Conservation (phyloP, 2,888 invertebrate genomes). For the Papilio protenor region DNA sequence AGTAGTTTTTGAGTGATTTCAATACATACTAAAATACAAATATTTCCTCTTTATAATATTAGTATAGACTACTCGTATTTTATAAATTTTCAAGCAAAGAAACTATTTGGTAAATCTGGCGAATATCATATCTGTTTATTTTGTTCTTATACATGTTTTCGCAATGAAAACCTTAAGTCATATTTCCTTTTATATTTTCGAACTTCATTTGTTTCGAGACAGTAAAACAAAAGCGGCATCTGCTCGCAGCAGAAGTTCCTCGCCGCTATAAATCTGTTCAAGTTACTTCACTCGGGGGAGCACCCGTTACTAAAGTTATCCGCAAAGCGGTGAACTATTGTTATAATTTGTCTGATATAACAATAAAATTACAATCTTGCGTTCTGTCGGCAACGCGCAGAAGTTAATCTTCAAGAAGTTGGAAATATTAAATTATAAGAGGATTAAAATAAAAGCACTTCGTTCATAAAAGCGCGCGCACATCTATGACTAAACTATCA, state of each 20-base stretch:
- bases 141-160: not conserved
- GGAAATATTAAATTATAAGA: not conserved
- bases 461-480: too few species aligned
- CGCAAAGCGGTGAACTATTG: slow-evolving; percentile 32
- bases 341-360: slow-evolving; percentile 23
- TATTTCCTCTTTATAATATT: too few species aligned
- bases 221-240: slow-evolving; percentile 17
- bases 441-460: too few species aligned
- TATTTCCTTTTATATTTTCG: not conserved
- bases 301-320: slow-evolving; percentile 31
- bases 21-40: too few species aligned
- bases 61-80: too few species aligned
- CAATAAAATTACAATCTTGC: slow-evolving; percentile 15
- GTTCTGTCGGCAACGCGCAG: not conserved
- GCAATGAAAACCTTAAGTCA: not conserved
- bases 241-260: slow-evolving; percentile 9
- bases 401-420: not conserved
- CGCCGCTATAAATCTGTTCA: slow-evolving; percentile 26
- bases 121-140: too few species aligned
- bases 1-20: too few species aligned
- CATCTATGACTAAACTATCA: too few species aligned
- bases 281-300: slow-evolving; percentile 33
- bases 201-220: slow-evolving; percentile 19
- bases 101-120: too few species aligned
- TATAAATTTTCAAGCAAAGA: too few species aligned